Conservation (phyloP, 2,113 vertebrate species). For the Tylochromis polylepis region DNA sequence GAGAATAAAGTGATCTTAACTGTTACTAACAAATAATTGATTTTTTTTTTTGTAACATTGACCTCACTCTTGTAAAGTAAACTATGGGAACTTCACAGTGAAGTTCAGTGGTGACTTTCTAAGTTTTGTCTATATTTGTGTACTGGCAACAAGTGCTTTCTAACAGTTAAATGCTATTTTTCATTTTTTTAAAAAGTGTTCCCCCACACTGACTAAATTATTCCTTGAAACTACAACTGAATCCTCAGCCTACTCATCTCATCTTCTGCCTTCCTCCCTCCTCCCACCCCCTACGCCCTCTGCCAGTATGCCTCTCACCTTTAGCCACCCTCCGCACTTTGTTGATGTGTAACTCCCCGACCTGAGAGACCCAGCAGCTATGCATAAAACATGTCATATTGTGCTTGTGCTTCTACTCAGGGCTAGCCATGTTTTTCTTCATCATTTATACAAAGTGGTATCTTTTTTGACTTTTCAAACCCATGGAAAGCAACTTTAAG, state of each 20-base stretch:
- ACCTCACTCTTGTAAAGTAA: neutral
- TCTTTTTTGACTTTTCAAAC: conserved; percentile 55
- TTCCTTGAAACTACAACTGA: neutral
- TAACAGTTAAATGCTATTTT: neutral
- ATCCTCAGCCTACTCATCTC: neutral
- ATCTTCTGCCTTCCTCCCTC: neutral
- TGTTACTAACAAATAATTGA: neutral
- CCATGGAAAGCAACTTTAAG: conserved; percentile 48
- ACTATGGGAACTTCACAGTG: neutral
- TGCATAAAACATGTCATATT: conserved; percentile 67
- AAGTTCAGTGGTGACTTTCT: neutral
- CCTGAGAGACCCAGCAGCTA: conserved; percentile 53
- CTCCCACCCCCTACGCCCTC: conserved; percentile 13
- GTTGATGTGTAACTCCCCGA: conserved; percentile 61
- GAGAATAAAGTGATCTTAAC: neutral
- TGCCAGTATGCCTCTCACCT: conserved; percentile 45
- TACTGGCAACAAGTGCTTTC: neutral
- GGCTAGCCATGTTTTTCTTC: conserved; percentile 46
- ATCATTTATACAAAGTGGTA: conserved; percentile 60
- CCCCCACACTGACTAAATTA: neutral
- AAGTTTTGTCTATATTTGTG: neutral
- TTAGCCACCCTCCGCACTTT: conserved; percentile 46
- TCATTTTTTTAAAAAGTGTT: no score
- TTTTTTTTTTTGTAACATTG: neutral
- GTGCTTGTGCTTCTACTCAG: conserved; percentile 12